Evolutionary conservation across 1,140 invertebrate species (phyloP).

Genomic region (Ganaspis sp.): DNA sequence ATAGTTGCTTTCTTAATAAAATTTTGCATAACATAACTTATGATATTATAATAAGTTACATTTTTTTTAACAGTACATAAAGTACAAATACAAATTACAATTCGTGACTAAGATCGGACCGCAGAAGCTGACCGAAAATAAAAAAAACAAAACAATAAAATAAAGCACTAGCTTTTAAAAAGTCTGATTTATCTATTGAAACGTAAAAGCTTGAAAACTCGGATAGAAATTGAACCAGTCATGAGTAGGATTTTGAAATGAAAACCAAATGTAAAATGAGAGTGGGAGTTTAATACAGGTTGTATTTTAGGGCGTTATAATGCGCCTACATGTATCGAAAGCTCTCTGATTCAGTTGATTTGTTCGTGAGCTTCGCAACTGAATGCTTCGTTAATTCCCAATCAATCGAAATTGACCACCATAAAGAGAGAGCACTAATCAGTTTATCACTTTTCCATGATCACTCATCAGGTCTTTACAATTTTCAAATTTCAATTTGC

Average conservation of each 20-base stretch:
- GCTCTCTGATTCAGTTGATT: slow-evolving; percentile 36
- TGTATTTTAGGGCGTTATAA: slow-evolving; percentile 23
- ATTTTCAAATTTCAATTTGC: slow-evolving; percentile 3
- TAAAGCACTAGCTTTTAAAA: neutral
- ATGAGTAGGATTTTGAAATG: neutral
- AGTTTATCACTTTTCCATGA: slow-evolving; percentile 4
- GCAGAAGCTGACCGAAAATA: too few relatives aligned
- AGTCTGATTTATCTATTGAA: neutral
- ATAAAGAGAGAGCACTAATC: slow-evolving; percentile 1
- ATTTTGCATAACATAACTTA: too few relatives aligned
- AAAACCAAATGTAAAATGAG: neutral
- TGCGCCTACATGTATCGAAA: neutral
- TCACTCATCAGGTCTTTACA: neutral
- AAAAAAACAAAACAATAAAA: slow-evolving; percentile 8
- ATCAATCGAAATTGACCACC: slow-evolving; percentile 32
- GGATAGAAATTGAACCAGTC: neutral
- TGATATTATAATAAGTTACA: too few relatives aligned
- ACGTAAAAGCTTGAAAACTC: slow-evolving; percentile 4
- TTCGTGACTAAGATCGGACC: too few relatives aligned
- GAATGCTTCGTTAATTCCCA: slow-evolving; percentile 34
- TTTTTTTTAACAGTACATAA: too few relatives aligned
- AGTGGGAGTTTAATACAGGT: neutral
- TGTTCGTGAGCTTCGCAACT: slow-evolving; percentile 15
- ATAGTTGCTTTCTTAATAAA: too few relatives aligned
- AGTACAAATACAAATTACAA: too few relatives aligned